These are phyloP conservation scores for Bettongia penicillata DNA, from an alignment of 2,113 vertebrate genomes.

Conservation along the genomic window DNA sequence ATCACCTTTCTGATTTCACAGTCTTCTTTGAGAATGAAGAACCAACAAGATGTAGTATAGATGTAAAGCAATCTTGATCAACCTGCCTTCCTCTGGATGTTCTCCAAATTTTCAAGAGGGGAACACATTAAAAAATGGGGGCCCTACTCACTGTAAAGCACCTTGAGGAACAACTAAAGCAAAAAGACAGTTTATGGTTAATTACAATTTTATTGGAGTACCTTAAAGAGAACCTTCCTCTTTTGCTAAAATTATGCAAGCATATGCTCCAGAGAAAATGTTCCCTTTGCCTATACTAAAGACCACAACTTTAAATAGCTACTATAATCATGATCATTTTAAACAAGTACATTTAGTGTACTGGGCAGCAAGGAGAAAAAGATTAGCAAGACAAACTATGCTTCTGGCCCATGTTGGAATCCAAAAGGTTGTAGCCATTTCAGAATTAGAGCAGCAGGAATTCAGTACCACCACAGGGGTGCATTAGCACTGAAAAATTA, in stretches of 20 bases:
- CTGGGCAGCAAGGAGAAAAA: slow-evolving; percentile 49
- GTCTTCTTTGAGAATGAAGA: no score
- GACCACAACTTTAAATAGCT: slow-evolving; percentile 41
- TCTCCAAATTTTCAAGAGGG: background rate
- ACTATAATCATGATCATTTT: slow-evolving; percentile 2
- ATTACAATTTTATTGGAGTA: slow-evolving; percentile 27
- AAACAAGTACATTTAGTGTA: background rate
- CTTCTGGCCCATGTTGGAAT: slow-evolving; percentile 11
- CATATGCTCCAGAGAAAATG: background rate
- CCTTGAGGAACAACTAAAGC: slow-evolving; percentile 1
- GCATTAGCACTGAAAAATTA: slow-evolving; percentile 46
- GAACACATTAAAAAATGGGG: slow-evolving; percentile 19
- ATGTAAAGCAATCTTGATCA: background rate
- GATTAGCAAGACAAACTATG: slow-evolving; percentile 19
- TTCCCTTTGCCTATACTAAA: slow-evolving; percentile 18
- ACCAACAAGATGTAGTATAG: background rate
- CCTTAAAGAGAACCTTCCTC: slow-evolving; percentile 1
- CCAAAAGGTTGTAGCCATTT: slow-evolving; percentile 50
- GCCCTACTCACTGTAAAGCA: slow-evolving; percentile 29
- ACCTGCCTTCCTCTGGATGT: background rate
- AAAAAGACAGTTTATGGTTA: slow-evolving; percentile 16
- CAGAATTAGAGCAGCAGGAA: slow-evolving; percentile 37
- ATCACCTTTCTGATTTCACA: no score
- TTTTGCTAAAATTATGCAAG: slow-evolving; percentile 17
- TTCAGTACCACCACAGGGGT: background rate